phyloP scores from a whole-genome alignment of 2,797 vertebrate species.

The Sus cebifrons region DNA sequence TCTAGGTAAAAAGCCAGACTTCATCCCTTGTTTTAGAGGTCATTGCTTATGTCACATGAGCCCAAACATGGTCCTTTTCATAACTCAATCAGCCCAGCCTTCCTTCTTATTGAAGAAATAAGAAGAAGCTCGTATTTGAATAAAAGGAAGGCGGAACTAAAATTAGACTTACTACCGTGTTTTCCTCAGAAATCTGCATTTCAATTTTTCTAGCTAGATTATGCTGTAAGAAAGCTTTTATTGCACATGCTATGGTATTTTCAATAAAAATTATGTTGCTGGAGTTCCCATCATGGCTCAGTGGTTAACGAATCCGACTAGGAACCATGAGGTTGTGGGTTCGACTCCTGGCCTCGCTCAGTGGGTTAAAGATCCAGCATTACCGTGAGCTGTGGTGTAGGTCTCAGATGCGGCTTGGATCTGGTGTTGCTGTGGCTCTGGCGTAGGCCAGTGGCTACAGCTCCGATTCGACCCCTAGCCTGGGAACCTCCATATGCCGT shows the following conservation, averaged over 20 bases:
- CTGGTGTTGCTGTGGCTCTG: too few species aligned
- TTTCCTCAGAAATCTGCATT: neutral
- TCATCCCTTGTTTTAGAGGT: neutral
- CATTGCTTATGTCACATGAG: neutral
- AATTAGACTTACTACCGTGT: neutral
- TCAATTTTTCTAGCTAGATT: conserved; percentile 5
- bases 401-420: too few species aligned
- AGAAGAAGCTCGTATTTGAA: neutral
- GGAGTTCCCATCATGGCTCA: too few species aligned
- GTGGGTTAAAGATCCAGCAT: too few species aligned
- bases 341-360: too few species aligned
- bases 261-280: neutral
- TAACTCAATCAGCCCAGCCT: neutral
- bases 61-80: neutral
- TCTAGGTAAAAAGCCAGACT: neutral
- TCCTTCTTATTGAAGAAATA: conserved; percentile 51
- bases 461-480: too few species aligned
- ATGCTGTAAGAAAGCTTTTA: neutral
- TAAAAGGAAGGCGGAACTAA: neutral
- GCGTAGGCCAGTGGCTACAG: too few species aligned
- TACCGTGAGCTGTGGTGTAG: too few species aligned
- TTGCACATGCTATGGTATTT: neutral
- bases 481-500: too few species aligned
- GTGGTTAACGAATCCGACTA: too few species aligned
- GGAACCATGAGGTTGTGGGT: too few species aligned